Base-by-base conservation (phyloP, 2,797 vertebrate genomes). In the Sebastolobus alascanus region DNA sequence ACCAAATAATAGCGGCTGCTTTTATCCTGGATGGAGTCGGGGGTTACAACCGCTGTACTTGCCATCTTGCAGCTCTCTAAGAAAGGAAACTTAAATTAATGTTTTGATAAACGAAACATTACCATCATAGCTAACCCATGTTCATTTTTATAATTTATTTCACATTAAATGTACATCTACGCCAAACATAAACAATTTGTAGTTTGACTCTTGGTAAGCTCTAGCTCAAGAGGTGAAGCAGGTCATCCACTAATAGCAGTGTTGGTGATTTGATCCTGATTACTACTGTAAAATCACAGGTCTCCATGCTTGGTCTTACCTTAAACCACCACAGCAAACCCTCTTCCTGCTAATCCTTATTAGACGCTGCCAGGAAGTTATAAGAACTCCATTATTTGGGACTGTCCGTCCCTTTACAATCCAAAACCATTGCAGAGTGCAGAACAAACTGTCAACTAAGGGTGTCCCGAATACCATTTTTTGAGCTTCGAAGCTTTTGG, bases 21-120 rank as follows among this genome's bases (percentile, higher is more conserved):
- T 79, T 93, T 95, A 9, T 93, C 90, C 1, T 27, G 6, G 37
- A 3, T 1, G 12, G 56, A 9, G 1, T 83, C 72, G n/a, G 86
- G 86, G 31, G 65, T 85, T 80, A 86, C 75, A 37, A 75, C 69
- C 46, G 22, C 67, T 67, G 81, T 37, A 40, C 74, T 89, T 50
- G 81, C 90, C 95, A 96, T 96, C 66, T 83, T 94, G 73, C 70
- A 81, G 50, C 67, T 83, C 83, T 75, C 58, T 84, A 18, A 13
- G 46, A 86, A 60, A 71, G 35, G 71, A 65, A 67, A 25, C 14
- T 27, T 25, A 6, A 46, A 43, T 52, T 1, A 59, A 37, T 2
- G 8, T 22, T 60, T 46, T 73, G 13, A 27, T 58, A 1, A 58
- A 29, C 29, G 31, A 43, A 64, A 35, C 1, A 12, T 40, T 22